These are phyloP conservation scores for Siniperca scherzeri DNA, from an alignment of 2,797 vertebrate species.

Conservation along the genomic window DNA sequence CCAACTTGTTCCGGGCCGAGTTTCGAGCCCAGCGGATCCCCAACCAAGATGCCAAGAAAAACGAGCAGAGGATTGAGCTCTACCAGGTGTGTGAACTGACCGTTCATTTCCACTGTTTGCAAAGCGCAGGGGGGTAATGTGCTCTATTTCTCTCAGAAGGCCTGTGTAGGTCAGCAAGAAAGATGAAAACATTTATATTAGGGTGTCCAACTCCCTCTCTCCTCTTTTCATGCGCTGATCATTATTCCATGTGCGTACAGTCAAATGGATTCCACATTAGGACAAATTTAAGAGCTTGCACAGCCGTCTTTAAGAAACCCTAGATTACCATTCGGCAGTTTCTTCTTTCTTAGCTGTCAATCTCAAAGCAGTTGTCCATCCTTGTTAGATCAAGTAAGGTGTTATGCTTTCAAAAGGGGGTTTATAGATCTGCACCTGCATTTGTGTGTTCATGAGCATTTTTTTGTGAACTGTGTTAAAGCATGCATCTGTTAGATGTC, in stretches of 20 bases:
- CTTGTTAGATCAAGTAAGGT: slow-evolving; percentile 57
- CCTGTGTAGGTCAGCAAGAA: slow-evolving; percentile 67
- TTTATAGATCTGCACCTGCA: slow-evolving; percentile 49
- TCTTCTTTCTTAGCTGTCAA: slow-evolving; percentile 68
- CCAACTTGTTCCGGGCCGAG: slow-evolving; percentile 96
- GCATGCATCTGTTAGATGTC: slow-evolving; percentile 63
- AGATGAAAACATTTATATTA: slow-evolving; percentile 82
- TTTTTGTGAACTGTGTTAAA: slow-evolving; percentile 43
- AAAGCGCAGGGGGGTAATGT: slow-evolving; percentile 52
- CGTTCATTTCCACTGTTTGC: slow-evolving; percentile 65
- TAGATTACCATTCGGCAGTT: slow-evolving; percentile 68
- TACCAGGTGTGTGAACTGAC: slow-evolving; percentile 91
- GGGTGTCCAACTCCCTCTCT: slow-evolving; percentile 68
- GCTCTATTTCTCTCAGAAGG: slow-evolving; percentile 60
- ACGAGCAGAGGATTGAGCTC: slow-evolving; percentile 96
- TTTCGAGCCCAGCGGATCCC: slow-evolving; percentile 94
- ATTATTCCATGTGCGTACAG: slow-evolving; percentile 81
- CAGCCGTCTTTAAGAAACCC: slow-evolving; percentile 76
- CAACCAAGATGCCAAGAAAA: slow-evolving; percentile 92
- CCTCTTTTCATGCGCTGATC: slow-evolving; percentile 74
- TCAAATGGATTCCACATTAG: slow-evolving; percentile 82
- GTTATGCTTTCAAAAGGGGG: slow-evolving; percentile 42
- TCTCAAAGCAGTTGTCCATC: slow-evolving; percentile 65
- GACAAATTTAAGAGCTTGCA: slow-evolving; percentile 74
- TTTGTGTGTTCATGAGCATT: slow-evolving; percentile 54